Conservation (phyloP, 2,888 invertebrate species). For the Hylaea fasciaria region DNA sequence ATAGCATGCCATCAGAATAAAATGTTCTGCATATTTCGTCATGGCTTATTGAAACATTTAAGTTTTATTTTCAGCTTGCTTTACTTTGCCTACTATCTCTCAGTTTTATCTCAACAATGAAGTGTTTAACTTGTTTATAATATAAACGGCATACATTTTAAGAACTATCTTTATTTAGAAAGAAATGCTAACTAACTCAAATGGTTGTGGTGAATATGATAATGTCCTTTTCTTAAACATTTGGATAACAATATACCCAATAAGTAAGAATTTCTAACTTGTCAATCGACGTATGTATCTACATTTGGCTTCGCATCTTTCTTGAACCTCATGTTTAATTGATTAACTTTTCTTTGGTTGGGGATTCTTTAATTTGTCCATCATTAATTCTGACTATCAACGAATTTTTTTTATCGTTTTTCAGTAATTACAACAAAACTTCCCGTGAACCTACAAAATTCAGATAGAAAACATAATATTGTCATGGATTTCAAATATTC, state of each 20-base stretch:
- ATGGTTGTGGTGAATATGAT: constrained; percentile 13
- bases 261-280: constrained; percentile 7
- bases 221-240: neutral
- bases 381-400: constrained; percentile 17
- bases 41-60: too few species aligned
- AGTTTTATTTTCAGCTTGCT: too few species aligned
- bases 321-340: constrained; percentile 10
- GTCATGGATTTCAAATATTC: too few species aligned
- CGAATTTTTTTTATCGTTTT: neutral
- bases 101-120: too few species aligned
- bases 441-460: too few species aligned
- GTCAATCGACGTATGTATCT: neutral
- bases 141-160: too few species aligned
- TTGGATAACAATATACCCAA: neutral
- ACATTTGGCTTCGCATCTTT: constrained; percentile 18
- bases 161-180: neutral
- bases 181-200: neutral
- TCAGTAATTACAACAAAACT: too few species aligned
- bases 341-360: constrained; percentile 20
- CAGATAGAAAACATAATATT: too few species aligned
- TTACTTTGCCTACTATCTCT: too few species aligned
- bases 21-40: too few species aligned
- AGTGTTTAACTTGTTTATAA: neutral
- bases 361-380: constrained; percentile 17
- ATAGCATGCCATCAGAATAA: too few species aligned